A percentile compares a stretch with the other conserved stretches of the same genome.
These are phyloP conservation scores for Sinohyriopsis cumingii DNA, from an alignment of 2,888 invertebrate genomes.

Conservation along the genomic window DNA sequence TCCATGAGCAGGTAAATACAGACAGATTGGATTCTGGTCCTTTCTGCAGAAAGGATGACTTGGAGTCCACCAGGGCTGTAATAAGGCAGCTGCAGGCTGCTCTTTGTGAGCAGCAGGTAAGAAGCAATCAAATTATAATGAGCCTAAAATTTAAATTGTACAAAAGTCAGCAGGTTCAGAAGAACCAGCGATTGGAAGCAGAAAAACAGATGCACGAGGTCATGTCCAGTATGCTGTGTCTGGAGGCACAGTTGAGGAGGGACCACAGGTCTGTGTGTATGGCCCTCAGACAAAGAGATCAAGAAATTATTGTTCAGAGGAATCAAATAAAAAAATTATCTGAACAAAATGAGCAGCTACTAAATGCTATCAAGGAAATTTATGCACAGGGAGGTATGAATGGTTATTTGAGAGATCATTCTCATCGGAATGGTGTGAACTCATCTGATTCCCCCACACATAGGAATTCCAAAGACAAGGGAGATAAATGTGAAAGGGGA, in stretches of 20 bases:
- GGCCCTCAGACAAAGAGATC: conserved; percentile 49
- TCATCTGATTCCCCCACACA: conserved; percentile 6
- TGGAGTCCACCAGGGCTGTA: conserved; percentile 21
- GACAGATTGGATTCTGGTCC: conserved; percentile 1
- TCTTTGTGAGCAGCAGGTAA: conserved; percentile 42
- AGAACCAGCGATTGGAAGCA: conserved; percentile 32
- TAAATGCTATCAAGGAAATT: conserved; percentile 51
- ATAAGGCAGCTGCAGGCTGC: conserved; percentile 40
- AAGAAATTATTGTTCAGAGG: conserved; percentile 46
- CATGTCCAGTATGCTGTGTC: conserved; percentile 51
- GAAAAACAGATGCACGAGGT: conserved; percentile 53
- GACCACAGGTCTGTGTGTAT: conserved; percentile 48
- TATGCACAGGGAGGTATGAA: conserved; percentile 51
- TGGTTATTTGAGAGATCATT: conserved; percentile 38
- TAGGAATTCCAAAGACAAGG: conserved; percentile 9
- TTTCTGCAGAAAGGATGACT: conserved; percentile 15
- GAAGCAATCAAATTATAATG: conserved; percentile 45
- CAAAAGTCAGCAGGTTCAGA: conserved; percentile 40
- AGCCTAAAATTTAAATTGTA: conserved; percentile 48
- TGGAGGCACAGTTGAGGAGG: conserved; percentile 55
- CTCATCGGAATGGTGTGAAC: background rate
- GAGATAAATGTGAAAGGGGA: conserved; percentile 13
- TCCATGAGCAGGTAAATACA: too few relatives aligned
- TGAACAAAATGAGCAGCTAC: conserved; percentile 49
- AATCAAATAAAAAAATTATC: conserved; percentile 49